phyloP scores from a whole-genome alignment of 2,113 vertebrate species.

The Podarcis cretensis region DNA sequence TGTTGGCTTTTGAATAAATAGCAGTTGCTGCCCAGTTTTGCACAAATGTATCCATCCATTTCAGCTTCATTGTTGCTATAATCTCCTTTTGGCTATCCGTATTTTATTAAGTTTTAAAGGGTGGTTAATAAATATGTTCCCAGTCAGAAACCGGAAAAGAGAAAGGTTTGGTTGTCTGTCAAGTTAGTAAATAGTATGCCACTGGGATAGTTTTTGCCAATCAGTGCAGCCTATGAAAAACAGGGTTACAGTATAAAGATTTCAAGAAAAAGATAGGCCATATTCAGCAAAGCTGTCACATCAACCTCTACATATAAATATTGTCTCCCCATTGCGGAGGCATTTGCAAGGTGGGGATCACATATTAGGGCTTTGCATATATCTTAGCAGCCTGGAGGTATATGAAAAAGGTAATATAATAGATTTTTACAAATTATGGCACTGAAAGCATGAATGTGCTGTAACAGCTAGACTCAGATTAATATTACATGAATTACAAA shows the following conservation, averaged over 20 bases:
- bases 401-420: background rate
- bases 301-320: too few species aligned
- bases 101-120: background rate
- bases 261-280: too few species aligned
- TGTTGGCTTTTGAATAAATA: background rate
- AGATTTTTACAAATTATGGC: background rate
- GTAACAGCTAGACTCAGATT: background rate
- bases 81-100: background rate
- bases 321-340: too few species aligned
- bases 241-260: too few species aligned
- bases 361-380: background rate
- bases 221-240: background rate
- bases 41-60: background rate
- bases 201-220: background rate
- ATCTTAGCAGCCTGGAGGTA: background rate
- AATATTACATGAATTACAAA: background rate
- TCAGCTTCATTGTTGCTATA: background rate
- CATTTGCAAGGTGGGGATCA: background rate
- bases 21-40: background rate
- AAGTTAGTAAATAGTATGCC: background rate
- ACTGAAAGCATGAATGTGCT: background rate
- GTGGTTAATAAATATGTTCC: background rate
- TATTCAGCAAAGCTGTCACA: too few species aligned
- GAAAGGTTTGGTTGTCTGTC: background rate
- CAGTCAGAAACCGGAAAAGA: background rate